phyloP scores from a whole-genome alignment of 2,113 vertebrate species.

The Scomber colias region DNA sequence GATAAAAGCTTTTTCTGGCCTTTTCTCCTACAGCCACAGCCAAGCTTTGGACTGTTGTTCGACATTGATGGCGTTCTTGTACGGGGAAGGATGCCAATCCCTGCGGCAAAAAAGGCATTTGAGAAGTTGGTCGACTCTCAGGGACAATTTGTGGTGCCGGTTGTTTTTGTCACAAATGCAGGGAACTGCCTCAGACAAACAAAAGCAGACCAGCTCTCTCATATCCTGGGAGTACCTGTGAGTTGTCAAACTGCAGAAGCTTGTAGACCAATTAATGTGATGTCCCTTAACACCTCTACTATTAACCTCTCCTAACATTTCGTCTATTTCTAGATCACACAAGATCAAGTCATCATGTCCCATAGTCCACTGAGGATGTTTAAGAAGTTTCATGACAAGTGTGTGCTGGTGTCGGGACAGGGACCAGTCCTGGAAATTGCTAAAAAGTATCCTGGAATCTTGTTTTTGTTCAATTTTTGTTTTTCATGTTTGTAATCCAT shows the following conservation, averaged over 20 bases:
- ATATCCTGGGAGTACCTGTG: slow-evolving; percentile 90
- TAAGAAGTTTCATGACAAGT: slow-evolving; percentile 90
- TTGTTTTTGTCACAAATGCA: slow-evolving; percentile 95
- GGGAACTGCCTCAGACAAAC: slow-evolving; percentile 92
- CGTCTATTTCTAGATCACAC: slow-evolving; percentile 84
- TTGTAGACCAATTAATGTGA: neutral
- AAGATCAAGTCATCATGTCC: slow-evolving; percentile 93
- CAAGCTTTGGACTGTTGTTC: slow-evolving; percentile 90
- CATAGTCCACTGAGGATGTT: slow-evolving; percentile 94
- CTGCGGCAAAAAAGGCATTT: slow-evolving; percentile 89
- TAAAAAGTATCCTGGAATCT: slow-evolving; percentile 87
- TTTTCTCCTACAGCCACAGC: slow-evolving; percentile 72
- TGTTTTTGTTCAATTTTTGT: neutral
- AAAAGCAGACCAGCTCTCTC: slow-evolving; percentile 92
- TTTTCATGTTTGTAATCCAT: neutral
- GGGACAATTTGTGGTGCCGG: slow-evolving; percentile 90
- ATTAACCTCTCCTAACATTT: slow-evolving; percentile 17
- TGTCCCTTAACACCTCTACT: neutral
- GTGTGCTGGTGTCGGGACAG: slow-evolving; percentile 93
- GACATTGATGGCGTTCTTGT: slow-evolving; percentile 93
- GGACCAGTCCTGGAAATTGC: slow-evolving; percentile 93
- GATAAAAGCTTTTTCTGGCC: neutral
- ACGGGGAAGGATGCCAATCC: slow-evolving; percentile 89
- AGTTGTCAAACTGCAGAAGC: slow-evolving; percentile 62
- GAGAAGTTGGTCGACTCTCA: slow-evolving; percentile 89